phyloP scores from a whole-genome alignment of 2,797 vertebrate species.

The Acridotheres tristis region DNA sequence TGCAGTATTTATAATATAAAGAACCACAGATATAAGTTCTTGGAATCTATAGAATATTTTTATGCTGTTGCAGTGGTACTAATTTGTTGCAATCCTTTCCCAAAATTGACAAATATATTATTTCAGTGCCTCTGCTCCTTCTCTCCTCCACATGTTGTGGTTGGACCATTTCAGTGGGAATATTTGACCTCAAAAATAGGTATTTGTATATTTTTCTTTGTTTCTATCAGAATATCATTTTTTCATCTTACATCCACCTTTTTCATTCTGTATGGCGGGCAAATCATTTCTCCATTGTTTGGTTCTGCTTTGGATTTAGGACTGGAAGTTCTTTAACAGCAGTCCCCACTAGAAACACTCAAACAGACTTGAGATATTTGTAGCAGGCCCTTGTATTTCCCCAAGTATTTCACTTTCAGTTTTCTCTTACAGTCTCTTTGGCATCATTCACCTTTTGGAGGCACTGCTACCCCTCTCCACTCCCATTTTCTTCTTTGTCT shows the following conservation, averaged over 20 bases:
- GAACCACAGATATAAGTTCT: neutral
- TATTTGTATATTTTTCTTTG: neutral
- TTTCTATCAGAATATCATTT: neutral
- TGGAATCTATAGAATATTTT: neutral
- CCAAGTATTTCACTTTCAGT: neutral
- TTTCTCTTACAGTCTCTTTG: neutral
- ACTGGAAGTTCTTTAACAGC: neutral
- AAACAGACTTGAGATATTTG: neutral
- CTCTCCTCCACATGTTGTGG: neutral
- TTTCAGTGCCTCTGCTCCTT: neutral
- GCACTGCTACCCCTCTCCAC: neutral
- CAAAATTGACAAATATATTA: neutral
- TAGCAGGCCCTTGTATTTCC: neutral
- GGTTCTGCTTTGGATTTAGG: neutral
- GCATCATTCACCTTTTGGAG: neutral
- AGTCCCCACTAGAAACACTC: neutral
- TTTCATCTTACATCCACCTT: neutral
- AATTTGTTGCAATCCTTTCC: neutral
- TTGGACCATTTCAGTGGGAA: neutral
- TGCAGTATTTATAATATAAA: neutral
- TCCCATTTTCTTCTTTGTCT: neutral
- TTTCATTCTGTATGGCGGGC: neutral
- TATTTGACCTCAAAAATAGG: neutral
- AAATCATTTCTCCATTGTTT: neutral
- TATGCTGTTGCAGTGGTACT: neutral